Conservation (phyloP, 2,113 vertebrate genomes). For the Antechinus flavipes region DNA sequence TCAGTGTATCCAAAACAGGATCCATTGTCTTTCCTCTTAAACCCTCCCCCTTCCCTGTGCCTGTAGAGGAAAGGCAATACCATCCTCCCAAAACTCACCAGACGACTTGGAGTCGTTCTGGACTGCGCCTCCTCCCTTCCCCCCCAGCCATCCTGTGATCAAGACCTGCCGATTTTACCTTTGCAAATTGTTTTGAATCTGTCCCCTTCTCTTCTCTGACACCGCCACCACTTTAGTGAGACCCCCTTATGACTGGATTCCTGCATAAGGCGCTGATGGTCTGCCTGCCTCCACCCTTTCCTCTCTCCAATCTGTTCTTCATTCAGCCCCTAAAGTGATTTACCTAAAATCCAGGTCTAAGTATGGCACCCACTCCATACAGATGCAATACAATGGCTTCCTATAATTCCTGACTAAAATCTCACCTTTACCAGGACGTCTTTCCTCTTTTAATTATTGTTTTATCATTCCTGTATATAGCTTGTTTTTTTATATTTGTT, state of each 20-base stretch:
- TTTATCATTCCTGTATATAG: not conserved
- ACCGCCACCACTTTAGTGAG: not conserved
- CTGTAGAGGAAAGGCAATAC: not conserved
- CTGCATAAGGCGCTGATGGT: too few species aligned
- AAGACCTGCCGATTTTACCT: not conserved
- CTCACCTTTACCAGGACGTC: not conserved
- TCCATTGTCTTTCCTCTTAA: not conserved
- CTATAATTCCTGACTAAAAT: not conserved
- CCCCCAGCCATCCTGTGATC: too few species aligned
- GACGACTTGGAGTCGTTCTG: not conserved
- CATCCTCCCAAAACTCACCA: not conserved
- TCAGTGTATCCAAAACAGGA: not conserved
- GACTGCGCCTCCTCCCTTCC: not conserved
- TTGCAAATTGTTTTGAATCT: not conserved
- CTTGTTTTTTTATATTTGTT: not conserved
- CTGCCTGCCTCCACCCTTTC: not conserved
- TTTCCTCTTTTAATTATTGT: not conserved
- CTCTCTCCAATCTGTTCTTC: not conserved
- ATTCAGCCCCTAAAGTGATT: not conserved
- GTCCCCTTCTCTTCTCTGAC: not conserved
- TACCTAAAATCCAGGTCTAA: not conserved
- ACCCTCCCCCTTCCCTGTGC: not conserved
- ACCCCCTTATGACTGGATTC: not conserved
- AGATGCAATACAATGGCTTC: not conserved
- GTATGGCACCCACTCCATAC: not conserved